These are phyloP conservation scores for Vespertilio murinus DNA, from an alignment of 2,797 vertebrate genomes.

Conservation along the genomic window DNA sequence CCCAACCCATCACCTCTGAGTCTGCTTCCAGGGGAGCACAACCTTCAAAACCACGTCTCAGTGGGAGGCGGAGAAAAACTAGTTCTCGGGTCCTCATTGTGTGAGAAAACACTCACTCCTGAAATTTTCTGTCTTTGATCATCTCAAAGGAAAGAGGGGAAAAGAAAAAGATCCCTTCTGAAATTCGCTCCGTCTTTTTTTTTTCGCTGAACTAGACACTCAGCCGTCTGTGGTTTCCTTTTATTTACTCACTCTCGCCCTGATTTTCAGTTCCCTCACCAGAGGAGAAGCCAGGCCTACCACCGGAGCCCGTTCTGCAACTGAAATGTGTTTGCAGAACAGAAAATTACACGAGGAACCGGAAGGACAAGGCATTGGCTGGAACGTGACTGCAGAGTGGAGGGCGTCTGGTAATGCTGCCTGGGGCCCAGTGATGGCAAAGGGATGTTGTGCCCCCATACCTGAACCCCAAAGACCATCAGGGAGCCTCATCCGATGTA, in stretches of 20 bases:
- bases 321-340: slow-evolving; percentile 50
- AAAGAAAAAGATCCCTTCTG: background rate
- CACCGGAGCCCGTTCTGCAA: slow-evolving; percentile 33
- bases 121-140: slow-evolving; percentile 40
- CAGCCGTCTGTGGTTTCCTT: slow-evolving; percentile 17
- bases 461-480: no score
- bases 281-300: slow-evolving; percentile 1
- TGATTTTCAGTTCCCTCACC: slow-evolving; percentile 53
- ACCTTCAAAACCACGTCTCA: background rate
- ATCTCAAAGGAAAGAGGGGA: background rate
- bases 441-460: no score
- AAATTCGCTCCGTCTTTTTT: background rate
- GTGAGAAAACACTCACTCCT: slow-evolving; percentile 21
- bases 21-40: background rate
- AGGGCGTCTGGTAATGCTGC: slow-evolving; percentile 59
- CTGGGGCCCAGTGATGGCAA: slow-evolving; percentile 41
- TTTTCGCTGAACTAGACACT: background rate
- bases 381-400: background rate
- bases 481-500: no score
- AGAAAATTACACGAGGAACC: slow-evolving; percentile 36
- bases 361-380: background rate
- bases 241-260: slow-evolving; percentile 41
- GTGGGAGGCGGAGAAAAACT: background rate
- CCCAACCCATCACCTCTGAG: background rate
- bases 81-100: background rate